Evolutionary conservation across 2,113 vertebrate species (phyloP).

Genomic region (Anolis carolinensis): DNA sequence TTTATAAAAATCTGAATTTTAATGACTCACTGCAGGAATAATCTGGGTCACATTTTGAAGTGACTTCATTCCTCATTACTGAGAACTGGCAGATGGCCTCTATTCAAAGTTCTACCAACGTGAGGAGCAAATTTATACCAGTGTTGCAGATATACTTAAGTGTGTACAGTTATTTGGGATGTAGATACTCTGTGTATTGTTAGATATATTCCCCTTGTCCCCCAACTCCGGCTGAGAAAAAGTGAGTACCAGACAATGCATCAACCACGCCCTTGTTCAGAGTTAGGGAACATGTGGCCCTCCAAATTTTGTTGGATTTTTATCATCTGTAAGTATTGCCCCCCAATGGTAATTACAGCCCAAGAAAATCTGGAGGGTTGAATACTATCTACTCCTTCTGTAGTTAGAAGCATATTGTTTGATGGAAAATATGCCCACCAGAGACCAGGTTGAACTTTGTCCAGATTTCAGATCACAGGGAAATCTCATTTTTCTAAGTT

Average conservation of each 20-base stretch:
- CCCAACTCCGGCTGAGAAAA: background rate
- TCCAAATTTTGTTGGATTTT: no score
- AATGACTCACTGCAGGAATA: constrained; percentile 46
- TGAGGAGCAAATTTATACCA: background rate
- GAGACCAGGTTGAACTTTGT: background rate
- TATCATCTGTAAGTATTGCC: no score
- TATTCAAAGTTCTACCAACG: constrained; percentile 32
- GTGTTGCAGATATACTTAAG: background rate
- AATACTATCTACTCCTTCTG: no score
- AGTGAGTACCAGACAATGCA: background rate
- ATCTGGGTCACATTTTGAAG: constrained; percentile 46
- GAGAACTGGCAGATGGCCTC: constrained; percentile 45
- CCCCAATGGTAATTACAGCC: no score
- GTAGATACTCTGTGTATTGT: background rate
- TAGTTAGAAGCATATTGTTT: background rate
- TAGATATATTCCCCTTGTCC: background rate
- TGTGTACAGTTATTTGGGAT: background rate
- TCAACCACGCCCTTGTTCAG: no score
- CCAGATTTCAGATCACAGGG: background rate
- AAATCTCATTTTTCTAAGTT: no score
- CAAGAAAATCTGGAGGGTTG: no score
- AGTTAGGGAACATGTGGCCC: background rate
- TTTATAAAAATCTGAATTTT: constrained; percentile 41
- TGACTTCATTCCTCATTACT: constrained; percentile 57
- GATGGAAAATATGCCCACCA: background rate